These are phyloP conservation scores for Siphamia tubifer DNA, from an alignment of 2,113 vertebrate genomes.

Conservation along the genomic window DNA sequence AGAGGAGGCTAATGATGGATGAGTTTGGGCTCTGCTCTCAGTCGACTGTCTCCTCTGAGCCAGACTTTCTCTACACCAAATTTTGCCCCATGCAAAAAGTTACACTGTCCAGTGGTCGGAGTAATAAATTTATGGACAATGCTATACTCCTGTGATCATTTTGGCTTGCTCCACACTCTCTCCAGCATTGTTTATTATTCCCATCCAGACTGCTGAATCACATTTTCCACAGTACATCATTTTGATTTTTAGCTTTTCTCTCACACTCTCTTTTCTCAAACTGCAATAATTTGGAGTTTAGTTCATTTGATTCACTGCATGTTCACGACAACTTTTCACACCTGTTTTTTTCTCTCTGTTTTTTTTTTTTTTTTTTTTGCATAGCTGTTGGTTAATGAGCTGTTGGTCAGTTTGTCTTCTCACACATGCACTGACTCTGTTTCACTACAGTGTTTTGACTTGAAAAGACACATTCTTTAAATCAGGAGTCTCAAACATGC, in stretches of 20 bases:
- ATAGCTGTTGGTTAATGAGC: conserved; percentile 7
- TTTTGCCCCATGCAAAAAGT: conserved; percentile 41
- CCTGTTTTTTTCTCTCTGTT: background rate
- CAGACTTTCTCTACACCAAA: conserved; percentile 46
- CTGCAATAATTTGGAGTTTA: conserved; percentile 23
- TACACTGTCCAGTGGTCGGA: conserved; percentile 40
- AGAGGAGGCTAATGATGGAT: conserved; percentile 68
- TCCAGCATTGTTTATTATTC: conserved; percentile 59
- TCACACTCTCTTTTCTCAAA: conserved; percentile 1
- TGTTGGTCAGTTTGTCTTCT: conserved; percentile 30
- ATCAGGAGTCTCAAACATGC: no score
- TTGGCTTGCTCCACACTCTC: conserved; percentile 26
- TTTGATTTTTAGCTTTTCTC: conserved; percentile 31
- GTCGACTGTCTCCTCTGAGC: conserved; percentile 55
- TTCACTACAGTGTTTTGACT: conserved; percentile 13
- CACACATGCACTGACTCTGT: background rate
- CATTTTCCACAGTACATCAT: conserved; percentile 61
- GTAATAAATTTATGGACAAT: conserved; percentile 48
- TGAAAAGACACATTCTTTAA: background rate
- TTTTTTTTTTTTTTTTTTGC: background rate
- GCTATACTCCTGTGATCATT: conserved; percentile 37
- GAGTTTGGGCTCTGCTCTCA: conserved; percentile 48
- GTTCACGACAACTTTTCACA: conserved; percentile 11
- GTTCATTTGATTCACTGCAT: conserved; percentile 20
- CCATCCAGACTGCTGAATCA: conserved; percentile 50